Evolutionary conservation across 1,140 invertebrate species (phyloP), one percentile per base, ranked within the genome.

Genomic region (Cyclargus thomasi): DNA sequence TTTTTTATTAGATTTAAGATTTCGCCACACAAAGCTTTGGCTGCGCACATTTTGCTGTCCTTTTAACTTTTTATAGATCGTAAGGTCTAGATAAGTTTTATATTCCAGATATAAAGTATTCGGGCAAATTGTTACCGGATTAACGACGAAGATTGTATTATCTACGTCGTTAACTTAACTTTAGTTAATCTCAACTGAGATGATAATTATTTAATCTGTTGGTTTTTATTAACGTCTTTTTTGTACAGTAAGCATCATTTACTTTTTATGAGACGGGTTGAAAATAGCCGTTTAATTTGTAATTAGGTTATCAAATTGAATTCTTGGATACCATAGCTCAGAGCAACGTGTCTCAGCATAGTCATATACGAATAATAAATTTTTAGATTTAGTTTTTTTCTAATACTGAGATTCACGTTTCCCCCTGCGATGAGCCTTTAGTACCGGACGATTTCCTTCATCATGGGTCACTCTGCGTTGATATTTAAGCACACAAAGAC

Each of bases 301-400:
- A 29, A 29, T 29, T 7, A 29, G 29, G 18, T 10, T 2, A n/a
- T 7, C 63, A 63, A n/a, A 63, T 35, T 36, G 18, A 39, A n/a
- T 64, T 22, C 2, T 20, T 36, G 5, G 36, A 63, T 16, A 63
- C 63, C 10, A 11, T 63, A 39, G 16, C 36, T 8, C 22, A 63
- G n/a, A 36, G 63, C 17, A n/a, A 63, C 10, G n/a, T 63, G 2
- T 17, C 63, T 0, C 63, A 64, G 16, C 35, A 1, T 4, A 39
- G 35, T 17, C 35, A 36, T 10, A 11, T 14, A 3, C 17, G 7
- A 20, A 64, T 39, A 64, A 35, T 35, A 36, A 20, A 35, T 6
- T 64, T 1, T 64, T 64, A 10, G 63, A 64, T 20, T n/a, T 64
- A 2, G 29, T 64, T 18, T 47, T 64, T 18, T 39, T n/a, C 16